Evolutionary conservation across 2,888 invertebrate species (phyloP).

Genomic region (Sphaeridia pumilis): DNA sequence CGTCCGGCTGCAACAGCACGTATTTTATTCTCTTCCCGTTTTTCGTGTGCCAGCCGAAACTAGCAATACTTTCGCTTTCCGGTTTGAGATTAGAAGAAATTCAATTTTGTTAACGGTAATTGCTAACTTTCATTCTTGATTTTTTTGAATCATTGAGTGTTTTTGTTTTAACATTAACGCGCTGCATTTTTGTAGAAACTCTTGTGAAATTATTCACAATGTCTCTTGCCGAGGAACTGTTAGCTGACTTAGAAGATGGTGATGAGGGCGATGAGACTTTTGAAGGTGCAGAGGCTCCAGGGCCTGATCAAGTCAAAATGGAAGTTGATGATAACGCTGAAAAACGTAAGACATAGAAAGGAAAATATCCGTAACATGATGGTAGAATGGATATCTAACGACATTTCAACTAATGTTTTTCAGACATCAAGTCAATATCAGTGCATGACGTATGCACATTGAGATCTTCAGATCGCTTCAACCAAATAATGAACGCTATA

Average conservation of each 20-base stretch:
- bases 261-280: conserved; percentile 52
- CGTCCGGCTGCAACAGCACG: too few species aligned
- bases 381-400: neutral
- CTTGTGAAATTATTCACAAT: too few species aligned
- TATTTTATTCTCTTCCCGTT: too few species aligned
- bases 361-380: too few species aligned
- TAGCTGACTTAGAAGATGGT: conserved; percentile 94
- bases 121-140: too few species aligned
- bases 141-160: too few species aligned
- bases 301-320: neutral
- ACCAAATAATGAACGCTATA: conserved; percentile 58
- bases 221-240: conserved; percentile 94
- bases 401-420: neutral
- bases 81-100: too few species aligned
- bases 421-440: conserved; percentile 41
- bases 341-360: neutral
- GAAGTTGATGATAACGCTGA: neutral
- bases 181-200: too few species aligned
- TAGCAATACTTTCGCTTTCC: too few species aligned
- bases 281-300: neutral
- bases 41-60: too few species aligned
- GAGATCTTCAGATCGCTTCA: conserved; percentile 64
- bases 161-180: too few species aligned
- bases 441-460: conserved; percentile 82
- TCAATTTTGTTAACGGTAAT: too few species aligned